Evolutionary conservation across 1,140 invertebrate species (phyloP).

Genomic region (Cotesia vestalis): DNA sequence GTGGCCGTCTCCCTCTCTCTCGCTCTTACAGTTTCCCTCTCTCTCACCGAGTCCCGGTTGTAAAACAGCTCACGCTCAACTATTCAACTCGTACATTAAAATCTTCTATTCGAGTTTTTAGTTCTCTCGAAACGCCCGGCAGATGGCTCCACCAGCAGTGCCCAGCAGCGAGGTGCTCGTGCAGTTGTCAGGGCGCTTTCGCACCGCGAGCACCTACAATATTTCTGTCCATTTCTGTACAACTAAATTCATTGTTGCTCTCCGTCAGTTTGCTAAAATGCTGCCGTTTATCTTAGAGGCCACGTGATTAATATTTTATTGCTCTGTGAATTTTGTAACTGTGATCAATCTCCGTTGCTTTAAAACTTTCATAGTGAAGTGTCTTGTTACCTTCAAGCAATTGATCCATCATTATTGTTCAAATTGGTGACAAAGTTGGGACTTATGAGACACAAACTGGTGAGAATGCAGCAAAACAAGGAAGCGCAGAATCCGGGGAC

Average conservation of each 20-base stretch:
- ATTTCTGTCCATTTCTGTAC: constrained; percentile 6
- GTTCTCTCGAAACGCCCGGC: constrained; percentile 56
- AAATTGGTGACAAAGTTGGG: constrained; percentile 20
- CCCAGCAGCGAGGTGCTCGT: constrained; percentile 57
- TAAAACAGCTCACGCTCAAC: constrained; percentile 41
- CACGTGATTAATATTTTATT: background rate
- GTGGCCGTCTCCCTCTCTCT: background rate
- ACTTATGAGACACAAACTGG: constrained; percentile 1
- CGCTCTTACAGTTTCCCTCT: constrained; percentile 4
- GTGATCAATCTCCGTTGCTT: background rate
- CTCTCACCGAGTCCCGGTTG: constrained; percentile 7
- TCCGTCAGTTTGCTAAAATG: too few relatives aligned
- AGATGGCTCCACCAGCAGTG: constrained; percentile 66
- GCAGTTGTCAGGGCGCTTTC: constrained; percentile 63
- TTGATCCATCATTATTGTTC: background rate
- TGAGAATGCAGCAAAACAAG: constrained; percentile 52
- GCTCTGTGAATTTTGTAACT: background rate
- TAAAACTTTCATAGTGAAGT: background rate
- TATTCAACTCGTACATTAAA: constrained; percentile 36
- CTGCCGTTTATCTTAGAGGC: too few relatives aligned
- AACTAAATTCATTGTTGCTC: background rate
- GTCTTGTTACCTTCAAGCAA: background rate
- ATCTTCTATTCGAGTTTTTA: constrained; percentile 4
- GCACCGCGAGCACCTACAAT: constrained; percentile 58
- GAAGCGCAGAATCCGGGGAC: constrained; percentile 40